Evolutionary conservation across 2,113 vertebrate genomes (phyloP).

Genomic region (Puntigrus tetrazona): DNA sequence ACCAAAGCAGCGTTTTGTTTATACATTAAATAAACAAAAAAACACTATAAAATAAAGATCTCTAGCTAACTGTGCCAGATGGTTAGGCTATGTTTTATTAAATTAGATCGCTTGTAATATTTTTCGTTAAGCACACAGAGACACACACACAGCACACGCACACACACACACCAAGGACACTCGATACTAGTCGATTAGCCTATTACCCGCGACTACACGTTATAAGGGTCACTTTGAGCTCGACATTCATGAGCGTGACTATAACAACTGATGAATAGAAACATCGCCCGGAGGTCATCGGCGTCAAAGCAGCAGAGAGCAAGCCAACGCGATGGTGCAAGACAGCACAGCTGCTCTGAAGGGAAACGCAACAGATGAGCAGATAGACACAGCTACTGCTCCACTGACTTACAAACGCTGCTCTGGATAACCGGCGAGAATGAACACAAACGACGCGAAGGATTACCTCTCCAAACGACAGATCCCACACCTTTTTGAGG

Average conservation of each 20-base stretch:
- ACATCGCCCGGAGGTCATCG: constrained; percentile 40
- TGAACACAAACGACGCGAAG: constrained; percentile 65
- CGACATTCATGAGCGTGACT: not conserved
- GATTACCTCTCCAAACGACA: constrained; percentile 65
- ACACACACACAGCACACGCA: no score
- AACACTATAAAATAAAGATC: no score
- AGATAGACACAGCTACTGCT: not conserved
- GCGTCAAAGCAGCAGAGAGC: constrained; percentile 19
- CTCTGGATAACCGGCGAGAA: constrained; percentile 42
- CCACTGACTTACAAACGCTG: constrained; percentile 18
- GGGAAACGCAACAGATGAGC: constrained; percentile 25
- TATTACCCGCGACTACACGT: not conserved
- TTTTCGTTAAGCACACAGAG: no score
- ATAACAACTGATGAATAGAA: constrained; percentile 29
- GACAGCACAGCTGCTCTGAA: constrained; percentile 13
- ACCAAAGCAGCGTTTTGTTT: no score
- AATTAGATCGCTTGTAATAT: no score
- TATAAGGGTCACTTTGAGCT: not conserved
- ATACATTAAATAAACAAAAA: no score
- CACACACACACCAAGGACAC: not conserved
- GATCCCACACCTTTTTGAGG: constrained; percentile 71
- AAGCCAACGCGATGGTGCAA: not conserved
- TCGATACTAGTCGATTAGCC: not conserved
- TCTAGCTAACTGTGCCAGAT: no score
- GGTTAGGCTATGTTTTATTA: no score